These are phyloP conservation scores for Crocodylus rhombifer DNA, from an alignment of 2,797 vertebrate genomes.

Conservation along the genomic window DNA sequence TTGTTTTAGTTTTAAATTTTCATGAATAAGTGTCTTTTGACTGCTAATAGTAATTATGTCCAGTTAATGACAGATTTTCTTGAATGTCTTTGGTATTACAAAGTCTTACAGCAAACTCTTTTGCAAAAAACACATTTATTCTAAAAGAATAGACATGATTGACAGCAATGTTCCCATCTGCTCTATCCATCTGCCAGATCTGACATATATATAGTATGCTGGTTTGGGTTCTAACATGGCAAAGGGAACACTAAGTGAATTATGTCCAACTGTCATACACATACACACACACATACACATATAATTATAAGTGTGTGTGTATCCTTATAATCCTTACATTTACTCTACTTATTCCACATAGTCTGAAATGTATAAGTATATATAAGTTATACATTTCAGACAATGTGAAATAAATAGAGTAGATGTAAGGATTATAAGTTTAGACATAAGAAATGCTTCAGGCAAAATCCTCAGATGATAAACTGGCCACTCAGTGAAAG, in stretches of 20 bases:
- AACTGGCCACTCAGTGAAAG: neutral
- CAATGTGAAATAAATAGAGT: neutral
- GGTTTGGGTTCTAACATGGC: neutral
- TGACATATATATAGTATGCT: neutral
- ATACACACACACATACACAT: no score
- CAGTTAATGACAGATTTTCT: neutral
- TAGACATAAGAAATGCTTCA: neutral
- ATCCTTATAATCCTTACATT: neutral
- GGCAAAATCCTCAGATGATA: neutral
- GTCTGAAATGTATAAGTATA: neutral
- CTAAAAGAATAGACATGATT: neutral
- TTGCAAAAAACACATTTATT: neutral
- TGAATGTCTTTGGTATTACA: neutral
- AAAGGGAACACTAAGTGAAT: neutral
- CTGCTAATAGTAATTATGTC: neutral
- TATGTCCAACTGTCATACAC: neutral
- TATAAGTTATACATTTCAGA: neutral
- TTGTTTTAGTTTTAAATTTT: neutral
- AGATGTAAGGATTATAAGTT: neutral
- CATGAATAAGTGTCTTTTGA: neutral
- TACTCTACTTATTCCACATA: neutral
- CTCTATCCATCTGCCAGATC: neutral
- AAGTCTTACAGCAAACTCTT: neutral
- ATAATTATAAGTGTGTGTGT: neutral
- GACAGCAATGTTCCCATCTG: neutral